Evolutionary conservation across 2,888 invertebrate species (phyloP).

Genomic region (Acanthosoma haemorrhoidale): DNA sequence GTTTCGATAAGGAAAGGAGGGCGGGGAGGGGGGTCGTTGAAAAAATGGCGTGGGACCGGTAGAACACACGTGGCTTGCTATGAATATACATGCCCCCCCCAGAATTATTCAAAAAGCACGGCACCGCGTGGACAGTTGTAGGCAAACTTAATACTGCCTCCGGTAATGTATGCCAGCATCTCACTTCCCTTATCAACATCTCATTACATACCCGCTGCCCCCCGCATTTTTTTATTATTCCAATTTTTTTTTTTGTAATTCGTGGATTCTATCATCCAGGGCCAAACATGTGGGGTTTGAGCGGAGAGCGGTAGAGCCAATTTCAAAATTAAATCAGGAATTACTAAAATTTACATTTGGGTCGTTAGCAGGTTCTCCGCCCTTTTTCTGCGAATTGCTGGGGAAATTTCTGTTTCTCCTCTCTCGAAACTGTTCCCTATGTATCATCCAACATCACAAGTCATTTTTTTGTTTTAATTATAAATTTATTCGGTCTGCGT

Average conservation of each 20-base stretch:
- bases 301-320: conserved; percentile 3
- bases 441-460: no score
- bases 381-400: not conserved
- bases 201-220: conserved; percentile 14
- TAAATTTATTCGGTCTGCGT: no score
- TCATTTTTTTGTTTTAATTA: no score
- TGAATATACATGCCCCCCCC: conserved; percentile 19
- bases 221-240: not conserved
- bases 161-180: conserved; percentile 18
- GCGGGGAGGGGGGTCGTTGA: conserved; percentile 7
- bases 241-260: conserved; percentile 6
- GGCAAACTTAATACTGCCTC: conserved; percentile 26
- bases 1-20: conserved; percentile 28
- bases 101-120: conserved; percentile 29
- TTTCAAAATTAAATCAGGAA: conserved; percentile 27
- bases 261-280: conserved; percentile 10
- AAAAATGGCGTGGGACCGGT: conserved; percentile 9
- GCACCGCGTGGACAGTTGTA: conserved; percentile 25
- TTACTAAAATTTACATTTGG: conserved; percentile 26
- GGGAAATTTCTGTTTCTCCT: not conserved
- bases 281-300: not conserved
- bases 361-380: conserved; percentile 14
- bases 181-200: conserved; percentile 21
- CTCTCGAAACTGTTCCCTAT: no score
- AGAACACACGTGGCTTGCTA: not conserved